These are phyloP conservation scores for Melopsittacus undulatus DNA, from an alignment of 2,797 vertebrate species.

Conservation along the genomic window DNA sequence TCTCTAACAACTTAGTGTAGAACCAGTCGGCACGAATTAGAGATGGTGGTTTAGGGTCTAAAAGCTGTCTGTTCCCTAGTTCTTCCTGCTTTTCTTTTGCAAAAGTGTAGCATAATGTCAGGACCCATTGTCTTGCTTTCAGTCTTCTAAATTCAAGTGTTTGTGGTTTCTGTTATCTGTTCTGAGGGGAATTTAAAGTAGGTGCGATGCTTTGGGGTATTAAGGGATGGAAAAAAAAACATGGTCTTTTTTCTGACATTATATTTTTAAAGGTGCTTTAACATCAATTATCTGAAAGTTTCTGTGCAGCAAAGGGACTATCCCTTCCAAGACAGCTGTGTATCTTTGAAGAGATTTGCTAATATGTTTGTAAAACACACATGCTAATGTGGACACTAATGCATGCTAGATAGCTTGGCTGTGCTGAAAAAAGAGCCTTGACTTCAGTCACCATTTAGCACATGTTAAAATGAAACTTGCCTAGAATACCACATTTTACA, in stretches of 20 bases:
- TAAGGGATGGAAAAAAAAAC: not conserved
- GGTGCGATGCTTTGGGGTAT: not conserved
- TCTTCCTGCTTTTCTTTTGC: not conserved
- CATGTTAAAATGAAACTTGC: not conserved
- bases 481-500: not conserved
- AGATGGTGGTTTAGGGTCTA: not conserved
- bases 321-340: not conserved
- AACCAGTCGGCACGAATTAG: not conserved
- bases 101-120: not conserved
- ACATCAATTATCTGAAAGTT: not conserved
- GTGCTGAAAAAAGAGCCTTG: not conserved
- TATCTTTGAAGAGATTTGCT: not conserved
- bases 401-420: not conserved
- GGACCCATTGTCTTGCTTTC: not conserved
- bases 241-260: not conserved
- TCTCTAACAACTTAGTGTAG: not conserved
- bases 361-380: not conserved
- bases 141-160: not conserved
- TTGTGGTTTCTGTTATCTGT: not conserved
- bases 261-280: not conserved
- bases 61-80: not conserved
- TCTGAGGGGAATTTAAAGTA: not conserved
- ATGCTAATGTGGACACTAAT: not conserved
- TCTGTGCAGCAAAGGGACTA: not conserved
- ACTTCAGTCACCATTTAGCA: not conserved